A percentile compares a stretch with the other conserved stretches of the same genome.
Conservation (phyloP, 2,797 vertebrate species). For the Chrysocyon brachyurus region DNA sequence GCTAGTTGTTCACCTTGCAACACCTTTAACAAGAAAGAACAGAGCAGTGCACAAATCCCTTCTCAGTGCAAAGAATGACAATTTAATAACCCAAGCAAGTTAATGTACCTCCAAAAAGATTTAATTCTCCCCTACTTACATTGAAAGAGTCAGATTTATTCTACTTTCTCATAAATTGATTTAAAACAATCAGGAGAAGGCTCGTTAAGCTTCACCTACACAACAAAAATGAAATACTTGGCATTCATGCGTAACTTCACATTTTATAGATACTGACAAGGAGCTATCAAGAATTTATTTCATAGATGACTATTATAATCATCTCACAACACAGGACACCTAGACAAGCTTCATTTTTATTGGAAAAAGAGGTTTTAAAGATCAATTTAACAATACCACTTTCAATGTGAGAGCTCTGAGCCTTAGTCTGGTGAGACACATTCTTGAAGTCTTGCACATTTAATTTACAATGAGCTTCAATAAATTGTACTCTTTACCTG, state of each 20-base stretch:
- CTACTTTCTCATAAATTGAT: neutral
- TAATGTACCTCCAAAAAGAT: neutral
- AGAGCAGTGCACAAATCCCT: neutral
- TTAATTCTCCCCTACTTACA: neutral
- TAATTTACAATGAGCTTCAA: neutral
- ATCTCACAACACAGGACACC: neutral
- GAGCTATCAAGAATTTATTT: constrained; percentile 40
- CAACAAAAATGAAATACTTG: constrained; percentile 47
- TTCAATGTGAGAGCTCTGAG: neutral
- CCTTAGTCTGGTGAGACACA: neutral
- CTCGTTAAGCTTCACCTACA: neutral
- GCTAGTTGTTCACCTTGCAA: neutral
- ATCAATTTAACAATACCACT: neutral
- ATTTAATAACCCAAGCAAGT: neutral
- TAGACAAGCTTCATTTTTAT: neutral
- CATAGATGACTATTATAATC: constrained; percentile 26
- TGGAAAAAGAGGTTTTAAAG: neutral
- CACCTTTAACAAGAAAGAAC: neutral
- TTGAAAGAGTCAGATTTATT: neutral
- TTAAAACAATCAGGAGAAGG: constrained; percentile 1
- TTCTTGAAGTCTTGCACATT: neutral
- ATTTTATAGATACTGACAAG: constrained; percentile 14
- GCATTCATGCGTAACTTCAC: neutral
- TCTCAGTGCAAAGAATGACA: neutral
- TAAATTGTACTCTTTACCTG: neutral